phyloP scores from a whole-genome alignment of 2,888 invertebrate species.

The Marronus borbonicus region DNA sequence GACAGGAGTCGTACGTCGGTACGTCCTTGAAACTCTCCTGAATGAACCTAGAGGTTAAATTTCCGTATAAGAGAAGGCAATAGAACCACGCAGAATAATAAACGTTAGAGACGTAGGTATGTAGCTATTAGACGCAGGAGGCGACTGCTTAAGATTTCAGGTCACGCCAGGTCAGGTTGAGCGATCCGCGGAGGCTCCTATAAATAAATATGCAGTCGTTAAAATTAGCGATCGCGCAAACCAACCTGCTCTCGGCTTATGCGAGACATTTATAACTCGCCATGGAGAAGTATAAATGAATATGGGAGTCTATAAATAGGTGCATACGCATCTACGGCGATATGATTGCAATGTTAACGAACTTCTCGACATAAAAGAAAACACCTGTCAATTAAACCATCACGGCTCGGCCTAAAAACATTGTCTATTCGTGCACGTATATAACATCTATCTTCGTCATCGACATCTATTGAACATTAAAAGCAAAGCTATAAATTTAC shows the following conservation, averaged over 20 bases:
- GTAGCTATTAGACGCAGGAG: background rate
- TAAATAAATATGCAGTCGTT: constrained; percentile 39
- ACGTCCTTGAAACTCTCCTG: too few species aligned
- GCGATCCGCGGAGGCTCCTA: constrained; percentile 29
- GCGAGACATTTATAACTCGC: constrained; percentile 40
- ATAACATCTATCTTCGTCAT: constrained; percentile 5
- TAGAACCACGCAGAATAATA: background rate
- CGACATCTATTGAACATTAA: background rate
- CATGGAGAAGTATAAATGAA: constrained; percentile 40
- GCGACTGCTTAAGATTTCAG: constrained; percentile 30
- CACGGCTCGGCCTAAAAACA: background rate
- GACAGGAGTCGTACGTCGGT: too few species aligned
- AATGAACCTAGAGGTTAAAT: too few species aligned
- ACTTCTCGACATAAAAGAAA: constrained; percentile 43
- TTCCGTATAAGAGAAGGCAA: background rate
- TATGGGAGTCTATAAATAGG: constrained; percentile 24
- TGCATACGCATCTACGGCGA: background rate
- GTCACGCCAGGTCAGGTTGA: constrained; percentile 44
- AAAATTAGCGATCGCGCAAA: constrained; percentile 35
- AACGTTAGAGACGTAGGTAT: background rate
- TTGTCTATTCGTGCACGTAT: background rate
- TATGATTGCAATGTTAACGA: constrained; percentile 39
- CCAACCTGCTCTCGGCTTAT: constrained; percentile 41
- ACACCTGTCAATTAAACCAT: constrained; percentile 37
- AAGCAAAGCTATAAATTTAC: background rate